These are phyloP conservation scores for Mugil cephalus DNA, from an alignment of 2,113 vertebrate genomes.

Conservation along the genomic window DNA sequence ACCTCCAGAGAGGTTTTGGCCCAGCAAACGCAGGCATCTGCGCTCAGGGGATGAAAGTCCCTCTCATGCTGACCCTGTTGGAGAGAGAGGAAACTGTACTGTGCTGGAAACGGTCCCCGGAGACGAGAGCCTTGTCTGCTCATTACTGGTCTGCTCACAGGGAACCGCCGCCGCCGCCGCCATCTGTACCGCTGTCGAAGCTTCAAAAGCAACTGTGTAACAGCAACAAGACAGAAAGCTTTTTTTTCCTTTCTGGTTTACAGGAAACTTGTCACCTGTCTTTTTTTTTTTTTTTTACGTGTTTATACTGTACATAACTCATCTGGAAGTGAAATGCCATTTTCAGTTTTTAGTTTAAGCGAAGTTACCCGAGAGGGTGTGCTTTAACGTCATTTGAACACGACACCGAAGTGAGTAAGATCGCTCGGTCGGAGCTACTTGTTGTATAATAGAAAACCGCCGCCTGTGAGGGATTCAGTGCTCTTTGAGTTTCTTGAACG, in stretches of 20 bases:
- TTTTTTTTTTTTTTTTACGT: constrained; percentile 15
- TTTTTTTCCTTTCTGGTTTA: constrained; percentile 17
- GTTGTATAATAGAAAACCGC: background rate
- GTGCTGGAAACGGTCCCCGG: background rate
- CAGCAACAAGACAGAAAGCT: background rate
- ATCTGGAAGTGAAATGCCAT: constrained; percentile 13
- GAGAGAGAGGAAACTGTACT: constrained; percentile 8
- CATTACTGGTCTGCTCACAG: background rate
- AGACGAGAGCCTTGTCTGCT: background rate
- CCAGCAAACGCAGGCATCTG: constrained; percentile 29
- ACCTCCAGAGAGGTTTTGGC: constrained; percentile 49
- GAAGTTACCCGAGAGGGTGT: too few species aligned
- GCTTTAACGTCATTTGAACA: too few species aligned
- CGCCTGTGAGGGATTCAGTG: background rate
- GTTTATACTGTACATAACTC: constrained; percentile 62
- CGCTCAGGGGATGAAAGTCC: constrained; percentile 1
- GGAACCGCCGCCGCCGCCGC: constrained; percentile 10
- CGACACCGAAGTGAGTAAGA: too few species aligned
- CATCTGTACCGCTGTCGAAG: constrained; percentile 15
- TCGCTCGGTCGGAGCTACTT: too few species aligned
- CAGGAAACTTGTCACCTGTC: background rate
- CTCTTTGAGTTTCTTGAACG: constrained; percentile 2
- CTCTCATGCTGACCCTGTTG: constrained; percentile 1
- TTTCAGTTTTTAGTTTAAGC: constrained; percentile 17
- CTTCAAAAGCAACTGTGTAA: constrained; percentile 20